Evolutionary conservation across 1,140 invertebrate genomes (phyloP).

Genomic region (Ptiloglossa arizonensis): DNA sequence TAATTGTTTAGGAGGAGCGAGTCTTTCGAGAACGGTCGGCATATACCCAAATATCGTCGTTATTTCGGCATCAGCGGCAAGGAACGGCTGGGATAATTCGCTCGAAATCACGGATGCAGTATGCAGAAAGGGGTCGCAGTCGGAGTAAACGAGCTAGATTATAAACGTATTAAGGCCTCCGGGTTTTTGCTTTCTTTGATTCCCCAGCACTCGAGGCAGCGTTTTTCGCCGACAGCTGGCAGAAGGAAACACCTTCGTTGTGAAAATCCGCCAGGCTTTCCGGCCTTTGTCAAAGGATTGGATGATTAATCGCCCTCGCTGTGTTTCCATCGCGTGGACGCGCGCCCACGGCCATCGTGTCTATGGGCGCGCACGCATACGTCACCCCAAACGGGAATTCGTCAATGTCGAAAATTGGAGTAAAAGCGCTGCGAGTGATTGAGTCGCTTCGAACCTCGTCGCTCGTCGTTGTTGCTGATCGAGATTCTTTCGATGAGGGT

Average conservation of each 20-base stretch:
- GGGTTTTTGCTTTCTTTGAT: slow-evolving; percentile 40
- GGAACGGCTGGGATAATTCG: neutral
- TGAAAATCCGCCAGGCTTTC: slow-evolving; percentile 52
- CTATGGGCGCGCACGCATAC: slow-evolving; percentile 37
- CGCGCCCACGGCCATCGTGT: neutral
- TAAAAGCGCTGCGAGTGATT: slow-evolving; percentile 52
- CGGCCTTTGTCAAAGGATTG: slow-evolving; percentile 61
- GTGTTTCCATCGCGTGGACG: slow-evolving; percentile 17
- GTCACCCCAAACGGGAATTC: slow-evolving; percentile 54
- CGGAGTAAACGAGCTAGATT: slow-evolving; percentile 20
- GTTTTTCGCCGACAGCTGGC: slow-evolving; percentile 40
- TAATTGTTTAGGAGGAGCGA: too few species aligned
- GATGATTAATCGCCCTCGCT: slow-evolving; percentile 58
- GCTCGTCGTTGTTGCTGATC: slow-evolving; percentile 25
- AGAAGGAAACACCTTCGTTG: slow-evolving; percentile 37
- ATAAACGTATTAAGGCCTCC: slow-evolving; percentile 47
- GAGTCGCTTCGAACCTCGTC: slow-evolving; percentile 35
- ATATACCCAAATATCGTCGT: neutral
- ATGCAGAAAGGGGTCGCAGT: neutral
- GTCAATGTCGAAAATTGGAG: slow-evolving; percentile 63
- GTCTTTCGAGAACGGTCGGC: too few species aligned
- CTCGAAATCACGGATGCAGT: neutral
- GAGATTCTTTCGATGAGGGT: slow-evolving; percentile 28
- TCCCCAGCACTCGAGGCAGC: neutral
- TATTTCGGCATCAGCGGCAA: neutral